Evolutionary conservation across 2,888 invertebrate genomes (phyloP).

Genomic region (Lasioglossum villosulum): DNA sequence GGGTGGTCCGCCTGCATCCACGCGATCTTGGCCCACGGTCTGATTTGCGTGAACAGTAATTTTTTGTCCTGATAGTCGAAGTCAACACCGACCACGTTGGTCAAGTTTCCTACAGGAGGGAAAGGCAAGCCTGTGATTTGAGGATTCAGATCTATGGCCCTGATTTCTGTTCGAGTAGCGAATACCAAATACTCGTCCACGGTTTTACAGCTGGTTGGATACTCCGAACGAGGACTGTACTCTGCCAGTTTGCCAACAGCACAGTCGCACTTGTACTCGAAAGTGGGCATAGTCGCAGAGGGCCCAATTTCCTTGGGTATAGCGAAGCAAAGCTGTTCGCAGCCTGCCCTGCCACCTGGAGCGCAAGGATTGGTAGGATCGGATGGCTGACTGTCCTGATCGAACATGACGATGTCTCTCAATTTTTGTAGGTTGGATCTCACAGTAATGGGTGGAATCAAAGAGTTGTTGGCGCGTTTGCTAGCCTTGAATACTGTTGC

Average conservation of each 20-base stretch:
- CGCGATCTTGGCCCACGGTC: conserved; percentile 95
- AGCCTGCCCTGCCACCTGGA: conserved; percentile 89
- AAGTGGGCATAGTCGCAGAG: conserved; percentile 30
- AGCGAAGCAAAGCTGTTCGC: conserved; percentile 98
- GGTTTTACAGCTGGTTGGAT: conserved; percentile 89
- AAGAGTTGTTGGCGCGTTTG: conserved; percentile 89
- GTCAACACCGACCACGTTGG: conserved; percentile 97
- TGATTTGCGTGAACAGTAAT: conserved; percentile 96
- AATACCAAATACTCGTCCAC: conserved; percentile 96
- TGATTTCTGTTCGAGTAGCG: conserved; percentile 96
- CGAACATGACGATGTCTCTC: conserved; percentile 96
- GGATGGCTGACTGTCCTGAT: conserved; percentile 93
- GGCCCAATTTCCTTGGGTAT: conserved; percentile 89
- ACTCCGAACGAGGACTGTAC: conserved; percentile 81
- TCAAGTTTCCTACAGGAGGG: conserved; percentile 92
- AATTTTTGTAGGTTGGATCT: conserved; percentile 94
- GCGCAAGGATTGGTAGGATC: conserved; percentile 93
- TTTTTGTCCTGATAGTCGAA: conserved; percentile 96
- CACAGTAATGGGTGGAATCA: conserved; percentile 89
- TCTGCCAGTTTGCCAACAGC: conserved; percentile 92
- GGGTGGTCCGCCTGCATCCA: conserved; percentile 92
- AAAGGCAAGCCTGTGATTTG: conserved; percentile 93
- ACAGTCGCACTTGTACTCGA: conserved; percentile 94
- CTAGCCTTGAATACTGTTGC: conserved; percentile 93
- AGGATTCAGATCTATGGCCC: conserved; percentile 95